A percentile compares a stretch with the other conserved stretches of the same genome.
phyloP scores from a whole-genome alignment of 2,888 invertebrate species.

The Chrysolina haemoptera region DNA sequence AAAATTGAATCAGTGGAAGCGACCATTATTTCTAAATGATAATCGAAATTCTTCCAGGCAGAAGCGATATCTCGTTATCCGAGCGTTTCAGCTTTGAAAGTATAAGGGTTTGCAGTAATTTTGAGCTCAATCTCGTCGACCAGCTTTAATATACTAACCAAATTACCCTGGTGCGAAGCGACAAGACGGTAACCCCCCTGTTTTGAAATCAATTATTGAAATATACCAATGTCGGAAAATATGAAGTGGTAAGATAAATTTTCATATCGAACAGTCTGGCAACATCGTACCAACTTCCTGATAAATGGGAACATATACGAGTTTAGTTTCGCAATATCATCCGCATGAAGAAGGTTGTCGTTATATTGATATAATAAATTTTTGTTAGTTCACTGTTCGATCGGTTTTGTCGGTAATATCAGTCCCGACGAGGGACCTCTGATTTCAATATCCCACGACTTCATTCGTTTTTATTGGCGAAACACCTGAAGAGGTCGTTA shows the following conservation, averaged over 20 bases:
- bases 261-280: not conserved
- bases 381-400: not conserved
- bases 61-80: conserved; percentile 23
- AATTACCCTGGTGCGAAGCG: not conserved
- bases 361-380: conserved; percentile 11
- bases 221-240: not conserved
- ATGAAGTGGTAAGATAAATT: not conserved
- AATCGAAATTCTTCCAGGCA: conserved; percentile 18
- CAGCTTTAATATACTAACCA: not conserved
- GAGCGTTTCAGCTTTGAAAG: conserved; percentile 11
- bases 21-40: conserved; percentile 26
- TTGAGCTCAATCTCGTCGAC: conserved; percentile 1
- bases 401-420: conserved; percentile 8
- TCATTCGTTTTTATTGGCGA: conserved; percentile 14
- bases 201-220: too few species aligned
- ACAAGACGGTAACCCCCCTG: too few species aligned
- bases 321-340: not conserved
- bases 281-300: not conserved
- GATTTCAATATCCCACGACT: conserved; percentile 17
- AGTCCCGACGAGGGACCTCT: not conserved
- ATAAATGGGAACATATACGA: not conserved
- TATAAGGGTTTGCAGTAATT: not conserved
- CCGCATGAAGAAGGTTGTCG: not conserved
- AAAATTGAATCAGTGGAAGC: conserved; percentile 18
- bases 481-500: conserved; percentile 17